These are phyloP conservation scores for Mesorhabditis sp. DNA, from an alignment of 2,888 invertebrate species.

Conservation along the genomic window DNA sequence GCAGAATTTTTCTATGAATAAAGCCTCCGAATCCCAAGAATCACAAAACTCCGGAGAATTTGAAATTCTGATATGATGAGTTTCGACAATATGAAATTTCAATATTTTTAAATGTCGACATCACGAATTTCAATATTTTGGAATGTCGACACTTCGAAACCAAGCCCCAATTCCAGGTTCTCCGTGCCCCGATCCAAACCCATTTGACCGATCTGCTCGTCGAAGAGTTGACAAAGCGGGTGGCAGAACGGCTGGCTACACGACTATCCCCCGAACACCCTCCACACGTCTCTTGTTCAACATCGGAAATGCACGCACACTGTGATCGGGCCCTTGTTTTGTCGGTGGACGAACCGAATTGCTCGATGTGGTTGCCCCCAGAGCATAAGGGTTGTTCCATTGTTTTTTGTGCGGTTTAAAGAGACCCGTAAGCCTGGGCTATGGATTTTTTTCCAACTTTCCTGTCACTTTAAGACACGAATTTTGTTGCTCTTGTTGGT, in stretches of 20 bases:
- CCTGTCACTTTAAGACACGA: too few relatives aligned
- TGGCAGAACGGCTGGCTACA: background rate
- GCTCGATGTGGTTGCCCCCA: constrained; percentile 36
- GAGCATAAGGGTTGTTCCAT: constrained; percentile 43
- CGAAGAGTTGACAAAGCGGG: background rate
- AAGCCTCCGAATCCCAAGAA: too few relatives aligned
- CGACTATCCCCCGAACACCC: background rate
- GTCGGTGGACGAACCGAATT: constrained; percentile 25
- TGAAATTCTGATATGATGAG: too few relatives aligned
- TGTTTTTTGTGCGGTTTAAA: constrained; percentile 35
- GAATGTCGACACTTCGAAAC: too few relatives aligned
- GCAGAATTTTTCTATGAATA: too few relatives aligned
- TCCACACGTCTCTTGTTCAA: background rate
- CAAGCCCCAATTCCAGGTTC: background rate
- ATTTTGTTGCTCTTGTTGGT: too few relatives aligned
- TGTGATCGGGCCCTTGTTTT: constrained; percentile 30
- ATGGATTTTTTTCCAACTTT: too few relatives aligned
- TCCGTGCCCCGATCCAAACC: background rate
- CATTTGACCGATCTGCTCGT: background rate
- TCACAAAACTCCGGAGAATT: too few relatives aligned
- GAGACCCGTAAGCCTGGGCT: background rate
- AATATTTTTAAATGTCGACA: too few relatives aligned
- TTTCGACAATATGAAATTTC: too few relatives aligned
- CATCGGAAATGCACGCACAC: constrained; percentile 14
- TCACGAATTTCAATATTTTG: too few relatives aligned